Evolutionary conservation across 1,140 invertebrate genomes (phyloP).

Genomic region (Drosophila triauraria): DNA sequence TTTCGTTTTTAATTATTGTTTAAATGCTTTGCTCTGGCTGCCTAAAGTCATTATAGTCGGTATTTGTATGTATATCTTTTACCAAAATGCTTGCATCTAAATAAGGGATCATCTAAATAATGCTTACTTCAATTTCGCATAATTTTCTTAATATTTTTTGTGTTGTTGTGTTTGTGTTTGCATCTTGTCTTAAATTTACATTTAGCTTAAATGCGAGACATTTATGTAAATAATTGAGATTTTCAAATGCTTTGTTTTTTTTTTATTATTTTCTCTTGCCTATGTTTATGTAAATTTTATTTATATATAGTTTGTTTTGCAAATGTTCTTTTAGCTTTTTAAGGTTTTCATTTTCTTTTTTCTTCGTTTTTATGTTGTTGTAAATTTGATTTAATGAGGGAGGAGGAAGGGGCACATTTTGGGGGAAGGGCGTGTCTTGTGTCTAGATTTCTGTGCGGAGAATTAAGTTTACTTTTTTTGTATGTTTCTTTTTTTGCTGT

Average conservation of each 20-base stretch:
- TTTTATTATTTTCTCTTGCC: slow-evolving; percentile 47
- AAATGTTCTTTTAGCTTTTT: slow-evolving; percentile 54
- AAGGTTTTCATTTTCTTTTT: slow-evolving; percentile 42
- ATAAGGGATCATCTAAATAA: slow-evolving; percentile 44
- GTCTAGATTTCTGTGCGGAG: slow-evolving; percentile 63
- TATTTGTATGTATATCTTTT: slow-evolving; percentile 35
- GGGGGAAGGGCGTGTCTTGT: slow-evolving; percentile 45
- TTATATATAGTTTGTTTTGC: slow-evolving; percentile 64
- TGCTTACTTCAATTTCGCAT: slow-evolving; percentile 44
- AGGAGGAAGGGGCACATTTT: slow-evolving; percentile 23
- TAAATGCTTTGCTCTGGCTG: slow-evolving; percentile 75
- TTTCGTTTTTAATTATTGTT: slow-evolving; percentile 15
- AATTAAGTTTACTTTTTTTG: slow-evolving; percentile 46
- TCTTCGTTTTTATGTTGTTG: slow-evolving; percentile 52
- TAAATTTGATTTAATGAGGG: slow-evolving; percentile 80
- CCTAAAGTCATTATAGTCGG: slow-evolving; percentile 27
- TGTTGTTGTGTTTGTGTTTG: slow-evolving; percentile 36
- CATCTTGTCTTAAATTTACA: slow-evolving; percentile 68
- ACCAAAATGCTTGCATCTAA: slow-evolving; percentile 53
- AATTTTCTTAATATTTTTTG: slow-evolving; percentile 31
- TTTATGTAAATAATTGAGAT: slow-evolving; percentile 84
- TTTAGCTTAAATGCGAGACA: slow-evolving; percentile 82
- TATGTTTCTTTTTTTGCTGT: slow-evolving; percentile 45
- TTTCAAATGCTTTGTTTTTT: slow-evolving; percentile 37
- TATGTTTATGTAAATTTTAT: slow-evolving; percentile 77